Evolutionary conservation across 2,797 vertebrate species (phyloP).

Genomic region (Eidolon dupreanum): DNA sequence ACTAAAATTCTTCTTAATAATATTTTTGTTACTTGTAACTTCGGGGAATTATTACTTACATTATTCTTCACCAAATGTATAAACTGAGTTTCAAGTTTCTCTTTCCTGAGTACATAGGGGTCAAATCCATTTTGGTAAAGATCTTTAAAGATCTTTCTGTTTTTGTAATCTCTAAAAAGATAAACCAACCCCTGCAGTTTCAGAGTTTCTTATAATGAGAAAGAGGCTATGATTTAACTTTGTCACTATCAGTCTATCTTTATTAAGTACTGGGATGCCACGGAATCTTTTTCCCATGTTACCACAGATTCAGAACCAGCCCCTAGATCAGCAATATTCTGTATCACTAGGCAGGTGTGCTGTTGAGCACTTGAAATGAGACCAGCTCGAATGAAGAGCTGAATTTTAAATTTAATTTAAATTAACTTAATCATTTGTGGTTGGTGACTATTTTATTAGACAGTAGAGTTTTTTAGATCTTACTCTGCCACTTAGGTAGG

Average conservation of each 20-base stretch:
- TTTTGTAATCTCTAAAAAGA: not conserved
- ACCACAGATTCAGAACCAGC: not conserved
- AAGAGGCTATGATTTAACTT: not conserved
- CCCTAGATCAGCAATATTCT: not conserved
- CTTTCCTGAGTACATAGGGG: not conserved
- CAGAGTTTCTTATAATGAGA: constrained; percentile 17
- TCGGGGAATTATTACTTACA: not conserved
- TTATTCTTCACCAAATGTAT: not conserved
- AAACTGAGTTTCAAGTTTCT: not conserved
- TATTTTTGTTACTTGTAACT: constrained; percentile 30
- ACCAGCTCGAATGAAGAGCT: not conserved
- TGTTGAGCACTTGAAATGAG: not conserved
- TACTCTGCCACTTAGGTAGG: not conserved
- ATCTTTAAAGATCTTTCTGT: constrained; percentile 20
- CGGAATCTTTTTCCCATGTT: not conserved
- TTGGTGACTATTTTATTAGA: not conserved
- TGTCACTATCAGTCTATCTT: not conserved
- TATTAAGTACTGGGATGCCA: not conserved
- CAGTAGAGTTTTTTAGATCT: not conserved
- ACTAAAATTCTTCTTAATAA: constrained; percentile 15
- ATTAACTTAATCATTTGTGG: not conserved
- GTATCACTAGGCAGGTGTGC: not conserved
- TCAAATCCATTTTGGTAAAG: constrained; percentile 24
- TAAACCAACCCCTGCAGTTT: not conserved
- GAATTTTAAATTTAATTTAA: not conserved